Evolutionary conservation across 2,113 vertebrate species (phyloP), one percentile per base, ranked within the genome.

Genomic region (Eulemur rufifrons): DNA sequence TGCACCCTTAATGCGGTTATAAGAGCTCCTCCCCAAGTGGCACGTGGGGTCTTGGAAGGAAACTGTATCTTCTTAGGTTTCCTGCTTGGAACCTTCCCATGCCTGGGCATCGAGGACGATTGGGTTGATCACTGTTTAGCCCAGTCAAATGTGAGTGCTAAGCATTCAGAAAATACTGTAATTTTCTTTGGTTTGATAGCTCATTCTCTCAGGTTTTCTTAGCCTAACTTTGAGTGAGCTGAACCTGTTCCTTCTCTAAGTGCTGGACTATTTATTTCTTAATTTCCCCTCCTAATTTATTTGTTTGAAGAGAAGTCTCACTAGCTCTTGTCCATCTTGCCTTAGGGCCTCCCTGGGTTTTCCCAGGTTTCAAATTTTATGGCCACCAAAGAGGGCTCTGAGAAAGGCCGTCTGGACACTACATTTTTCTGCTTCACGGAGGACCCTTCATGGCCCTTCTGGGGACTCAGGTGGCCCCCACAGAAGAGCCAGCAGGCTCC

Each of bases 371-470:
- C 87, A 63, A 32, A 20, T 66, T 29, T 3, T 0, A 20, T 68
- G 14, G 0, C 10, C 80, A 56, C 61, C 69, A 52, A 89, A 71
- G 86, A 0, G 3, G 29, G 11, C 77, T 11, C 1, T 59, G 92
- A 86, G 93, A 80, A 92, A 66, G 32, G 54, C 94, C 82, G 45
- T 95, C 27, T 21, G 15, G 82, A n/a, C 1, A 56, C 9, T 93
- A 64, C 94, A 88, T 94, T 88, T 89, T 18, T 92, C 77, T 96
- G 86, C 10, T 32, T 96, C 88, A 47, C 59, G 71, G 0, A 4
- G 94, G 94, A 68, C 66, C 97, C 78, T 93, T 93, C 78, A 84
- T 95, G 95, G 85, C 95, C 97, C 96, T 92, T 37, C 34, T 20
- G 29, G 77, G 39, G 34, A 68, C 47, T 42, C 27, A 6, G 37